phyloP scores from a whole-genome alignment of 2,797 vertebrate species.

The Odontamblyopus rebecca region DNA sequence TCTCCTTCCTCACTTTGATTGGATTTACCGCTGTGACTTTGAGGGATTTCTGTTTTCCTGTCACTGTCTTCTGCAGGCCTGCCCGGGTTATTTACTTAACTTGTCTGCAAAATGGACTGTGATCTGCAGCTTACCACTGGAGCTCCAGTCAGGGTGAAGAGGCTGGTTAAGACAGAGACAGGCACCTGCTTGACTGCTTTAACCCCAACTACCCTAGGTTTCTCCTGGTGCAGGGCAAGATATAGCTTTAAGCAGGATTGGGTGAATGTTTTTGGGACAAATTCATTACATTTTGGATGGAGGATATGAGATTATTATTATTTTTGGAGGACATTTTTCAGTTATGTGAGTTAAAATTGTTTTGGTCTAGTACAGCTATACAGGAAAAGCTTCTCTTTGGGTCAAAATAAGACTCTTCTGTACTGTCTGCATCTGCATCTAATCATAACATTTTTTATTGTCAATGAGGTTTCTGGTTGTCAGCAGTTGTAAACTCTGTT shows the following conservation, averaged over 20 bases:
- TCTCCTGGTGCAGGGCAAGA: slow-evolving; percentile 14
- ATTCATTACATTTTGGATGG: neutral
- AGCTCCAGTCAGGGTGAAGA: slow-evolving; percentile 62
- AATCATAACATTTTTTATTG: no score
- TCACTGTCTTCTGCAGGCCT: slow-evolving; percentile 66
- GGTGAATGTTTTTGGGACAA: neutral
- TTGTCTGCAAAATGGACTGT: slow-evolving; percentile 78
- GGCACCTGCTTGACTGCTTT: slow-evolving; percentile 52
- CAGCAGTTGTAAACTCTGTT: no score
- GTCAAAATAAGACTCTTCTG: no score
- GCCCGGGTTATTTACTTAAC: slow-evolving; percentile 74
- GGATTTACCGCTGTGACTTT: slow-evolving; percentile 78
- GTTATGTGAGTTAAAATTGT: no score
- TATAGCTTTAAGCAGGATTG: neutral
- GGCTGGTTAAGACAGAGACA: slow-evolving; percentile 66
- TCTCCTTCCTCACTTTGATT: slow-evolving; percentile 73
- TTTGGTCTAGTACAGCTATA: no score
- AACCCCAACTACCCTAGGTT: slow-evolving; percentile 69
- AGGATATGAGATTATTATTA: no score
- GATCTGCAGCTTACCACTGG: slow-evolving; percentile 69
- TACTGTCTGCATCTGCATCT: no score
- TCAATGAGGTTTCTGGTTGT: no score
- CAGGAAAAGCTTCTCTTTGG: no score
- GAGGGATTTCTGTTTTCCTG: slow-evolving; percentile 67
- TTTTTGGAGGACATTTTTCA: no score